Percentiles rank a stretch among this genome's conserved stretches.
Evolutionary conservation across 2,797 vertebrate genomes (phyloP).

Genomic region (Eremophila alpestris): DNA sequence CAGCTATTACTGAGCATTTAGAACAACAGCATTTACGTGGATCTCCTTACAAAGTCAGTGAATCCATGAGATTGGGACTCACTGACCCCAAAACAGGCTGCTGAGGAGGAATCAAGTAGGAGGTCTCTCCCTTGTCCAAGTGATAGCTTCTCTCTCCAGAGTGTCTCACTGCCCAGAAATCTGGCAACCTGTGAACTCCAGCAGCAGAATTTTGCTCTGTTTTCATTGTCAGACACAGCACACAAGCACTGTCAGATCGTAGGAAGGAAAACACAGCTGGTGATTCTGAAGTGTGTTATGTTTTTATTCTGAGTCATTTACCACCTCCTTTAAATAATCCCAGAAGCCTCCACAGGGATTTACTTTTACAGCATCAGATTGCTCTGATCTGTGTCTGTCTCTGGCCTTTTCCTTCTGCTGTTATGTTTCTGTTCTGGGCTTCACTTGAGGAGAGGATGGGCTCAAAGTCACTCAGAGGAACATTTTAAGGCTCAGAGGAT

Average conservation of each 20-base stretch:
- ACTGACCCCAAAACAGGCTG: not conserved
- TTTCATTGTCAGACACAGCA: conserved; percentile 21
- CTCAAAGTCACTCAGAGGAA: not conserved
- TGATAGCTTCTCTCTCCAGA: not conserved
- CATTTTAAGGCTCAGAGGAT: not conserved
- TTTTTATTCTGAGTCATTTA: conserved; percentile 57
- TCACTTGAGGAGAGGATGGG: not conserved
- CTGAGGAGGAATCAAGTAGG: not conserved
- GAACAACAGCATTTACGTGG: not conserved
- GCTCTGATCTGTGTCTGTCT: not conserved
- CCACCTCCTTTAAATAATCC: conserved; percentile 51
- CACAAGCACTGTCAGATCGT: not conserved
- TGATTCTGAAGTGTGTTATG: conserved; percentile 5
- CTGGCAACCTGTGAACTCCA: not conserved
- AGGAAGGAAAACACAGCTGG: conserved; percentile 41
- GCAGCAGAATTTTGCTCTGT: not conserved
- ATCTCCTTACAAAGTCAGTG: not conserved
- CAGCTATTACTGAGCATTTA: not conserved
- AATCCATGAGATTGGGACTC: not conserved
- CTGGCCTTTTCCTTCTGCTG: not conserved
- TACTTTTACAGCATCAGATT: not conserved
- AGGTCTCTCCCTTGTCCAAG: not conserved
- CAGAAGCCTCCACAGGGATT: conserved; percentile 14
- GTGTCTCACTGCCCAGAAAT: not conserved
- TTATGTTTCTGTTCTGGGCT: not conserved